Base-by-base conservation (phyloP, 2,888 invertebrate genomes). In the Hyposoter dolosus region DNA sequence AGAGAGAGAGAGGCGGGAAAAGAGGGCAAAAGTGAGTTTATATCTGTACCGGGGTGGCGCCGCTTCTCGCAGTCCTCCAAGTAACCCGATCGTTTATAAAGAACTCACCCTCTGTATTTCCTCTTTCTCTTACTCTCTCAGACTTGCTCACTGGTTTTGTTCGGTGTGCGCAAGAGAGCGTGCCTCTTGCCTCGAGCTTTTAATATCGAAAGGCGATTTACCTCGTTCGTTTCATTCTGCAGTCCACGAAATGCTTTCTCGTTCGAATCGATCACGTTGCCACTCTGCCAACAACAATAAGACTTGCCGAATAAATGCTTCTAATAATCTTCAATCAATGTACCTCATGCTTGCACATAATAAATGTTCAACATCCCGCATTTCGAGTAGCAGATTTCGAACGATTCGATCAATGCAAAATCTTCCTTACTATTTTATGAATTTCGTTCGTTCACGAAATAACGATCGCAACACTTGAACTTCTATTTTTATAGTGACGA, bases 201-300 rank as follows among this genome's bases (percentile, higher is more conserved):
- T 86, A 86, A 83, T 87, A 82, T 83, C 86, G 86, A 74, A 84
- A 85, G 84, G 76, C 85, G 87, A 88, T 88, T 88, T 84, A 90
- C 90, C 88, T 89, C 85, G 81, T 89, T 88, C 79, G 89, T 83
- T 76, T 90, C 90, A 69, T 86, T 88, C 69, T 90, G 90, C 78
- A 92, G 85, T 50, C 88, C 85, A 56, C 82, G 84, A 40, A 90
- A 90, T 53, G 86, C 69, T 75, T 87, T 88, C 75, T 89, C 88
- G 79, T 90, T 88, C 78, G 86, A 77, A 66, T 79, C 78, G 23
- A 84, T 83, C 75, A 85, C 83, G 28, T 76, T 87, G 53, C 83
- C 79, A 76, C 88, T 89, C 92, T 92, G 84, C 75, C 69, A 56
- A 81, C 83, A 83, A 82, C 81, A 86, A 82, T 75, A 50, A 75